Conservation (phyloP, 2,113 vertebrate species). For the Isichthys henryi region DNA sequence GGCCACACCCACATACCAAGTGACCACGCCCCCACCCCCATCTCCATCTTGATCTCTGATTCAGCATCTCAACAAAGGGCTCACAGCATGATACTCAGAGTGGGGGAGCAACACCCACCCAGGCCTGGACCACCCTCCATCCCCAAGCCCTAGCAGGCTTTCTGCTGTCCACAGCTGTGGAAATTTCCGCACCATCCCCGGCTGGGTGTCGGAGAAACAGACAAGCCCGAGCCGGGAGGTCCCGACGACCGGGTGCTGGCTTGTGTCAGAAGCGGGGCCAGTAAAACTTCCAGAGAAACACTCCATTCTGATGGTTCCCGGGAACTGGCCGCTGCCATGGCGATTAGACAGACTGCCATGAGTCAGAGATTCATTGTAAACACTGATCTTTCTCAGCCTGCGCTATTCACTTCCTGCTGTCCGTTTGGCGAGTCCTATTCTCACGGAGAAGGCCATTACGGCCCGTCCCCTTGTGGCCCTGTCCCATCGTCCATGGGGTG, state of each 20-base stretch:
- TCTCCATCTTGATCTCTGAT: background rate
- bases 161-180: background rate
- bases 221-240: background rate
- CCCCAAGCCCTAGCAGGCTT: background rate
- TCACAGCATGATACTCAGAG: background rate
- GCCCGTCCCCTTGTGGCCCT: background rate
- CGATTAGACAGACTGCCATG: background rate
- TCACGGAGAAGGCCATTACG: background rate
- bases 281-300: background rate
- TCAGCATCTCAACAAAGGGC: background rate
- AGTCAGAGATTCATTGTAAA: background rate
- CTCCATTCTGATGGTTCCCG: background rate
- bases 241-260: background rate
- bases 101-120: background rate
- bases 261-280: background rate
- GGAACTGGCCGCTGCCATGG: background rate
- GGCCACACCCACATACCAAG: background rate
- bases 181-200: conserved; percentile 8
- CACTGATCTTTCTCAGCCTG: background rate
- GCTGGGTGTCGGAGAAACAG: background rate
- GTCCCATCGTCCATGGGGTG: background rate
- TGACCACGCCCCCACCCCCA: background rate
- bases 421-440: background rate
- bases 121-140: background rate
- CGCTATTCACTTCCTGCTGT: background rate